Evolutionary conservation across 2,113 vertebrate genomes (phyloP), one percentile per base, ranked within the genome.

Genomic region (Willisornis vidua): DNA sequence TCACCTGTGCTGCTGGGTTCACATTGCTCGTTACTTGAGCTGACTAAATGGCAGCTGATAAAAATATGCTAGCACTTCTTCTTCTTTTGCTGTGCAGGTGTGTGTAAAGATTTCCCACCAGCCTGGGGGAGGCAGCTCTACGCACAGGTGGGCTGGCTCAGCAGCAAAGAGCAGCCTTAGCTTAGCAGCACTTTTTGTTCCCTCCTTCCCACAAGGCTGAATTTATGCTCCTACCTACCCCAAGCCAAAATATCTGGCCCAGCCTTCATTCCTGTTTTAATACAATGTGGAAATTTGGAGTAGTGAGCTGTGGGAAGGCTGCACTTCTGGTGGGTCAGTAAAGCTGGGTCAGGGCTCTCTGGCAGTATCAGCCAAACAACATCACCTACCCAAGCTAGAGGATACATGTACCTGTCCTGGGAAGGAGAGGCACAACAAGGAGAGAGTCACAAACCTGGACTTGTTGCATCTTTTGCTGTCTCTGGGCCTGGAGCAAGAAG

Each of bases 1-100:
- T 52, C 62, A 73, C 24, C 54, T 5, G 13, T 24, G 59, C 85
- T 67, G 77, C 81, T 45, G 29, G 26, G 16, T 11, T 83, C 90
- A 73, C 39, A 5, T 14, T 33, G 55, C 70, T 89, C 12, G 0
- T 66, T 77, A 67, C 39, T 29, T 2, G 39, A 83, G 58, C 76
- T 85, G 70, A 93, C 35, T 86, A 77, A 93, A 77, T 59, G 61
- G 63, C 51, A 92, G 82, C 59, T 84, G 88, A 92, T 84, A 88
- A 93, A 94, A 93, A 88, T 74, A 80, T 22, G 31, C 26, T 8
- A 49, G 41, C 62, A 12, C 72, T 85, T 76, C 85, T 85, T 35
- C 77, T 39, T 8, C 62, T 76, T 76, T 4, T 67, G 83, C 75
- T 52, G 51, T 83, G 83, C 94, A 92, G 90, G 92, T 94, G 85